These are phyloP conservation scores for Gymnocypris eckloni DNA, from an alignment of 2,797 vertebrate species.

Conservation along the genomic window DNA sequence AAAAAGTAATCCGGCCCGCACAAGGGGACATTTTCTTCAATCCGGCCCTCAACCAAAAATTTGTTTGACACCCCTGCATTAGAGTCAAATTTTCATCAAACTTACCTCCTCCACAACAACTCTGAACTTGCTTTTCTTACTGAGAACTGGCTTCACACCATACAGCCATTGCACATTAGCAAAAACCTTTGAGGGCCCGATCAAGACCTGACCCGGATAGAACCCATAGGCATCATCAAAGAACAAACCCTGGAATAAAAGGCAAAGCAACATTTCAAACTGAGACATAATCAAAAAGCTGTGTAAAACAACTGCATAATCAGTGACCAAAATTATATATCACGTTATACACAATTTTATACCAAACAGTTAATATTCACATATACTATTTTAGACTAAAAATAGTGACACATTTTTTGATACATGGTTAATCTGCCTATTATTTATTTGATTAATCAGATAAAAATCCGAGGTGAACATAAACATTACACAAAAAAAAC, in stretches of 20 bases:
- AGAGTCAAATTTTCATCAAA: slow-evolving; percentile 1
- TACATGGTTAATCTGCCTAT: not conserved
- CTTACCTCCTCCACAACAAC: slow-evolving; percentile 96
- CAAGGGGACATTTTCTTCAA: no score
- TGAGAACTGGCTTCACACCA: slow-evolving; percentile 94
- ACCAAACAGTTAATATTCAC: not conserved
- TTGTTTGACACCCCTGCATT: not conserved
- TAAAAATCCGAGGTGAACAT: no score
- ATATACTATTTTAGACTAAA: no score
- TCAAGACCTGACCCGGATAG: slow-evolving; percentile 97
- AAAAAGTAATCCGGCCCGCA: no score
- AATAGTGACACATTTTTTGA: not conserved
- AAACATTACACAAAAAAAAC: no score
- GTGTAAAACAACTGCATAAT: not conserved
- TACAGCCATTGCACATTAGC: slow-evolving; percentile 97
- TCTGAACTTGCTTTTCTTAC: slow-evolving; percentile 97
- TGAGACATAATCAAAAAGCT: slow-evolving; percentile 8
- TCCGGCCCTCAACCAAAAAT: no score
- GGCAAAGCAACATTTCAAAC: not conserved
- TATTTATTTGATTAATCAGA: no score
- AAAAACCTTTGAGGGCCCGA: slow-evolving; percentile 96
- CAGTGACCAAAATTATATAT: no score
- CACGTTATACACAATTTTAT: not conserved
- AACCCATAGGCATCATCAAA: slow-evolving; percentile 97
- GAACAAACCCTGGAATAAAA: slow-evolving; percentile 87